Base-by-base conservation (phyloP, 2,888 invertebrate species). In the Drosophila atroscutellata region DNA sequence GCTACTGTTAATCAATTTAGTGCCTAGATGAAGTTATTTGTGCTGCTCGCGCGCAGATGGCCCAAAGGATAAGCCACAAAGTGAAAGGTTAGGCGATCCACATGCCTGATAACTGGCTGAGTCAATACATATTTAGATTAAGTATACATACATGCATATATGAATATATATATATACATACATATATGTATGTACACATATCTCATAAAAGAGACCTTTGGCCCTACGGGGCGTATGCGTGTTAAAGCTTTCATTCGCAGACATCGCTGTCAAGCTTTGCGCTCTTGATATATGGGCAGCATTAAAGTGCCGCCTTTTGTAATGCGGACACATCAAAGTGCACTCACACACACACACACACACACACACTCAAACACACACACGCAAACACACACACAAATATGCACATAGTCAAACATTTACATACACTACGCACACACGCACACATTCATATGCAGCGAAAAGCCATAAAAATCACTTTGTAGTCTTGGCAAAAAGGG, bases 1-100 rank as follows among this genome's bases (percentile, higher is more conserved):
- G 78, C 82, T 86, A 88, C 84, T 84, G 88, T 83, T 86, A 86
- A 86, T 88, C 86, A 86, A 86, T 86, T 86, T 88, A 76, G 88
- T 75, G 82, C 75, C 80, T 61, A 54, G 69, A 77, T 83, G 66
- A 79, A 81, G 76, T 69, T 77, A 69, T 78, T 80, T 83, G 77
- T 80, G 80, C 80, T 62, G 57, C 66, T 52, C 55, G 63, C 20
- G 56, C 39, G 71, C 83, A 83, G 83, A 83, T 83, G 83, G 75
- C 72, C 63, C 74, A 72, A 67, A 70, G 69, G 59, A 70, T 68
- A 70, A 70, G 66, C 42, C 42, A 18, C 50, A 32, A 36, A 59
- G 66, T 54, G 64, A 51, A 72, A 70, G 70, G 68, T 68, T 81
- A 50, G 37, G n/a, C 72, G 69, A 71, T 77, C 70, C 68, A 77